Evolutionary conservation across 2,888 invertebrate species (phyloP), one percentile per base, ranked within the genome.

Genomic region (Globia sparganii): DNA sequence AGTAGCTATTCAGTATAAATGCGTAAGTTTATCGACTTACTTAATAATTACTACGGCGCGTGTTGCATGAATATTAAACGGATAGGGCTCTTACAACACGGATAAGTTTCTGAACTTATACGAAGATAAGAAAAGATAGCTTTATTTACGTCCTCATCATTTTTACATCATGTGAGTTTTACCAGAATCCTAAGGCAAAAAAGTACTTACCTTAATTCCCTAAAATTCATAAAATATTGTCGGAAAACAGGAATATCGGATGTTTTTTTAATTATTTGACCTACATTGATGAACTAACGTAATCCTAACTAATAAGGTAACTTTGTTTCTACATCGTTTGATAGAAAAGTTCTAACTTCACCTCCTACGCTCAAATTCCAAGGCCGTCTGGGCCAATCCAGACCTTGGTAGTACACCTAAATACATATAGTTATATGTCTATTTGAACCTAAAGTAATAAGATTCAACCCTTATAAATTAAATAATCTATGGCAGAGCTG

Each of bases 11-110:
- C 62, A 72, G 72, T 72, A 59, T 79, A 80, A 84, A 77, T 66
- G 75, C 68, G 86, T 78, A 81, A 85, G 74, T 85, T 77, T 77
- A 72, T 72, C 66, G 78, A 78, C 77, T 86, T 81, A 77, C 61
- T 86, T 71, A 86, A 86, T 78, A 73, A 80, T 81, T 83, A 84
- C 77, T 72, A 59, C 72, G 84, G 69, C 74, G 69, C 72, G 70
- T 68, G 84, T 76, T 71, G 70, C 70, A 71, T 88, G 78, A 88
- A 86, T 88, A 86, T 76, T 84, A 81, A 78, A 81, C 59, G 72
- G 53, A 69, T 71, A 75, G 59, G 75, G 78, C 64, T 72, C 72
- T 76, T 67, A 73, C 46, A 64, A 67, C 64, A 75, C 70, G 53
- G 67, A 61, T 68, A 77, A 68, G 62, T 79, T 75, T 75, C 64